Evolutionary conservation across 1,140 invertebrate species (phyloP).

Genomic region (Scaptomyza montana): DNA sequence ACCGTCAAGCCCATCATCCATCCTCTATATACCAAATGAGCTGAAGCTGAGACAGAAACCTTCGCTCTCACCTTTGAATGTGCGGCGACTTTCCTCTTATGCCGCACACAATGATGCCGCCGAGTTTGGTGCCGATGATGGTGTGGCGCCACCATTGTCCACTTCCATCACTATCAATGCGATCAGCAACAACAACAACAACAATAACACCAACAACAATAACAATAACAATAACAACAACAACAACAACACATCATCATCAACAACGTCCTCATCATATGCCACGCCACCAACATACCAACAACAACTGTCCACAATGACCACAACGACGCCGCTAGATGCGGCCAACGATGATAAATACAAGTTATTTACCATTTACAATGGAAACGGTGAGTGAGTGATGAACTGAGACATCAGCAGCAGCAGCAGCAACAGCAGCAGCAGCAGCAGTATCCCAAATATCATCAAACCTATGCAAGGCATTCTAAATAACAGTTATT

Average conservation of each 20-base stretch:
- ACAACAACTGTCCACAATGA: slow-evolving; percentile 75
- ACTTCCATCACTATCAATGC: slow-evolving; percentile 42
- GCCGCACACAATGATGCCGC: slow-evolving; percentile 48
- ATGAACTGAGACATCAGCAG: background rate
- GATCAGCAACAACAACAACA: slow-evolving; percentile 46
- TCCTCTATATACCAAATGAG: slow-evolving; percentile 55
- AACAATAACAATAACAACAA: slow-evolving; percentile 37
- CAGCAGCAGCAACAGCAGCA: background rate
- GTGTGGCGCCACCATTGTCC: slow-evolving; percentile 25
- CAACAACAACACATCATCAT: slow-evolving; percentile 65
- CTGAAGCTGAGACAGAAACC: slow-evolving; percentile 60
- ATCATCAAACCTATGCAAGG: background rate
- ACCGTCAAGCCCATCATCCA: slow-evolving; percentile 23
- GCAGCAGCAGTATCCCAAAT: background rate
- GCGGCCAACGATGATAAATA: slow-evolving; percentile 79
- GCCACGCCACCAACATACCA: slow-evolving; percentile 71
- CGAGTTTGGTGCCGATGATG: slow-evolving; percentile 38
- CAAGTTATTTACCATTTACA: slow-evolving; percentile 83
- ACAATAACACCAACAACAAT: slow-evolving; percentile 44
- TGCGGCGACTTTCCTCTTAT: slow-evolving; percentile 63
- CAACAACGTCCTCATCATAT: slow-evolving; percentile 72
- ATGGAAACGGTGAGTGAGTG: slow-evolving; percentile 82
- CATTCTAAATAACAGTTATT: background rate
- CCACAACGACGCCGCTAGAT: slow-evolving; percentile 75
- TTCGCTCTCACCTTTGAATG: slow-evolving; percentile 61